Evolutionary conservation across 1,140 invertebrate genomes (phyloP).

Genomic region (Drosophila sp.): DNA sequence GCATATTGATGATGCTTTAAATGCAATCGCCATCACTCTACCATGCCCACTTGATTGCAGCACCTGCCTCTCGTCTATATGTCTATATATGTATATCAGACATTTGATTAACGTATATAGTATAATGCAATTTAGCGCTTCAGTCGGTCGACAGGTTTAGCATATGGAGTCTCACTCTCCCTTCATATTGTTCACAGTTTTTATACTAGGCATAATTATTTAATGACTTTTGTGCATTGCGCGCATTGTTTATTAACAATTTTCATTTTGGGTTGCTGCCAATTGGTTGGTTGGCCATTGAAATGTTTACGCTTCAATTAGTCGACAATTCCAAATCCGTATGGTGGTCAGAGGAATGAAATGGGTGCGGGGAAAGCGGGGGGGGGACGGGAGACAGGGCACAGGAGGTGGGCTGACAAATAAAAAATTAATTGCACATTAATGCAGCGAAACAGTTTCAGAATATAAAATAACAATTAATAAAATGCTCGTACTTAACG

Average conservation of each 20-base stretch:
- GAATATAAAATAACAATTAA: constrained; percentile 53
- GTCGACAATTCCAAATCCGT: constrained; percentile 31
- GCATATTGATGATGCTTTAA: constrained; percentile 70
- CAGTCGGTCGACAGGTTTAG: constrained; percentile 8
- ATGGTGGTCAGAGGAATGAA: not conserved
- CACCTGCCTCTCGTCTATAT: not conserved
- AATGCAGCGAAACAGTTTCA: constrained; percentile 51
- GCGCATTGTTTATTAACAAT: constrained; percentile 61
- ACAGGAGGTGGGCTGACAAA: constrained; percentile 29
- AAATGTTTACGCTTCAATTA: constrained; percentile 76
- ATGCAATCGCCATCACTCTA: constrained; percentile 24
- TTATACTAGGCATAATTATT: constrained; percentile 55
- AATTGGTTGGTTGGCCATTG: constrained; percentile 50
- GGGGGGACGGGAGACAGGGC: not conserved
- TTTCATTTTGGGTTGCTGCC: constrained; percentile 25
- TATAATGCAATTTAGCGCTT: constrained; percentile 65
- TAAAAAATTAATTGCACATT: constrained; percentile 76
- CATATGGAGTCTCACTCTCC: not conserved
- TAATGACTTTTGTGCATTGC: constrained; percentile 52
- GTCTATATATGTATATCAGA: constrained; percentile 13
- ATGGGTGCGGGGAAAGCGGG: not conserved
- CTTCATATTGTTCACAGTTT: not conserved
- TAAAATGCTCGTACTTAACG: constrained; percentile 49
- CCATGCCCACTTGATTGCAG: not conserved
- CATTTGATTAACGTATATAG: constrained; percentile 70